Conservation (phyloP, 1,140 invertebrate genomes). For the Hyphantria cunea region DNA sequence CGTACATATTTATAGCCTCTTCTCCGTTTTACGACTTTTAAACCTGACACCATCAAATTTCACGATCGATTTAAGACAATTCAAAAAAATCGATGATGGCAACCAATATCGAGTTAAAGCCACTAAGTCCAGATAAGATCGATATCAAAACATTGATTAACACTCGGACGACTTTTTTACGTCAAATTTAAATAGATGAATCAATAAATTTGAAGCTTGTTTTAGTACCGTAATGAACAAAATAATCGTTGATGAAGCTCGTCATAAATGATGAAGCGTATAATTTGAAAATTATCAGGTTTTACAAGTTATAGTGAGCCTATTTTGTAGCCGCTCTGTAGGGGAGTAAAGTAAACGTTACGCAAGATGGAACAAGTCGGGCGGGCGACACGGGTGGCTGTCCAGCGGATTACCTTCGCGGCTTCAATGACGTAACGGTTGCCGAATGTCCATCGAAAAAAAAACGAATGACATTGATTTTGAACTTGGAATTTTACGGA, state of each 20-base stretch:
- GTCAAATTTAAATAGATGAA: slow-evolving; percentile 14
- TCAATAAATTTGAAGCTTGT: slow-evolving; percentile 13
- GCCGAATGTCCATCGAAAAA: slow-evolving; percentile 30
- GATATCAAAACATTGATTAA: slow-evolving; percentile 26
- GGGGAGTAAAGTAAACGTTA: slow-evolving; percentile 45
- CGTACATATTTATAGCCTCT: slow-evolving; percentile 16
- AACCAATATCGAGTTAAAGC: slow-evolving; percentile 35
- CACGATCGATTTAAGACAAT: slow-evolving; percentile 48
- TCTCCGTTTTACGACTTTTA: slow-evolving; percentile 27
- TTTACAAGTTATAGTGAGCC: slow-evolving; percentile 7
- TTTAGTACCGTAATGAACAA: slow-evolving; percentile 14
- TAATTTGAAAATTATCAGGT: slow-evolving; percentile 13
- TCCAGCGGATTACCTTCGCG: slow-evolving; percentile 43
- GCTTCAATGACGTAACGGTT: slow-evolving; percentile 58
- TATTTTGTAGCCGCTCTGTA: slow-evolving; percentile 6
- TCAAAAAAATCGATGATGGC: slow-evolving; percentile 46
- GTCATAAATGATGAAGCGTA: slow-evolving; percentile 6
- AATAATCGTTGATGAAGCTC: not conserved
- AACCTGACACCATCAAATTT: slow-evolving; percentile 42
- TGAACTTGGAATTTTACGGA: slow-evolving; percentile 52
- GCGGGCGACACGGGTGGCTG: slow-evolving; percentile 42
- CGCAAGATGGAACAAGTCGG: slow-evolving; percentile 55
- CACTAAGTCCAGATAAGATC: slow-evolving; percentile 6
- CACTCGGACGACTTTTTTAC: slow-evolving; percentile 11
- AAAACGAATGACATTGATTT: slow-evolving; percentile 55